Conservation (phyloP, 2,888 invertebrate species). For the Ferdinandea cuprea region DNA sequence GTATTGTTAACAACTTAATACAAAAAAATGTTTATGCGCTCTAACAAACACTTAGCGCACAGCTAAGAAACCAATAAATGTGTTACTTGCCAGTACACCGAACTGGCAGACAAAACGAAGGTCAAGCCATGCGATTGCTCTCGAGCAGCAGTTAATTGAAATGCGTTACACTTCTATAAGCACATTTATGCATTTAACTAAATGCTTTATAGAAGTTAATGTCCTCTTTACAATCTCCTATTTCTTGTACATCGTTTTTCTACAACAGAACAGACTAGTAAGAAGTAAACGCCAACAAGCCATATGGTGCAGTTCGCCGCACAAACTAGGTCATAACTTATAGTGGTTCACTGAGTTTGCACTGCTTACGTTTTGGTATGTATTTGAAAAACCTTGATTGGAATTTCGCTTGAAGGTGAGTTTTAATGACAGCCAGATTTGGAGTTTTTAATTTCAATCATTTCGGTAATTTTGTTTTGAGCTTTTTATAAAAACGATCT, state of each 20-base stretch:
- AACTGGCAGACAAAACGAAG: constrained; percentile 12
- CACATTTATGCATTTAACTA: constrained; percentile 12
- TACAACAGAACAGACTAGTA: background rate
- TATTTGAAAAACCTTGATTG: constrained; percentile 11
- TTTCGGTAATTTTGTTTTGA: background rate
- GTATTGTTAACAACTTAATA: no score
- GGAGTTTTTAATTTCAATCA: background rate
- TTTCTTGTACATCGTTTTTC: background rate
- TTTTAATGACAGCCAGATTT: constrained; percentile 1
- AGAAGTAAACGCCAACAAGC: constrained; percentile 11
- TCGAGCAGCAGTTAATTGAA: constrained; percentile 6
- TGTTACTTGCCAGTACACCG: background rate
- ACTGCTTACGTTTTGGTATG: background rate
- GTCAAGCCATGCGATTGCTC: constrained; percentile 28
- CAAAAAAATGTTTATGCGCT: no score
- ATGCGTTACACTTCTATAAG: constrained; percentile 25
- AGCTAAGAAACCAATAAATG: constrained; percentile 5
- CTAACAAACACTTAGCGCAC: background rate
- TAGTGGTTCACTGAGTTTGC: background rate
- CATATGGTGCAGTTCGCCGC: constrained; percentile 17
- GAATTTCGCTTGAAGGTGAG: constrained; percentile 6
- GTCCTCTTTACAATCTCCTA: constrained; percentile 1
- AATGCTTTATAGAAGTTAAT: constrained; percentile 10
- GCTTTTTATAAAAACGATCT: no score
- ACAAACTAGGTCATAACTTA: constrained; percentile 32